Evolutionary conservation across 2,888 invertebrate species (phyloP), one percentile per base, ranked within the genome.

Genomic region (Lysandra coridon): DNA sequence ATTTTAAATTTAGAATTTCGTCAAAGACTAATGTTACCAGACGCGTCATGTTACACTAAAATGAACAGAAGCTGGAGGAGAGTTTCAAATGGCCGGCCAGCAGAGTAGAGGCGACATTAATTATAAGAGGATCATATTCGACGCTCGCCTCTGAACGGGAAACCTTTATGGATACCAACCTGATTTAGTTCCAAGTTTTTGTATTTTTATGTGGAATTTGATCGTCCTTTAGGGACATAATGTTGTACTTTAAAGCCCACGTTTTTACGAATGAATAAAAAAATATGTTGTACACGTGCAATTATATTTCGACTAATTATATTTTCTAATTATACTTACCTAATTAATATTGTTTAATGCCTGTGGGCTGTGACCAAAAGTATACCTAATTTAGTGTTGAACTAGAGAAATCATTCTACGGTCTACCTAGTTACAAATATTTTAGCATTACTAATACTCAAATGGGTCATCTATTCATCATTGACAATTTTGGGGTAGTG

Each of bases 41-140:
- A 90, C 89, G 88, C 85, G 84, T 92, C 90, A 81, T 83, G 87
- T 93, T 92, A 85, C 92, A 88, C 89, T 87, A 91, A 92, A 92
- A 90, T 89, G 87, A 90, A 89, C 91, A 88, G 86, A 73, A 82
- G 85, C 85, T 87, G 84, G 44, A 64, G 85, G 84, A 82, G 81
- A 84, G 85, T 85, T 82, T 84, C 83, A 80, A 82, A 81, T 85
- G 82, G 81, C 86, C 87, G 87, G 87, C 87, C 86, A 87, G 88
- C 85, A 86, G 90, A 90, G 90, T 86, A 86, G 90, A 90, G 90
- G 90, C 89, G 87, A 86, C 89, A 87, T 90, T 91, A 91, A 91
- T 92, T 91, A 91, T 88, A 87, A 86, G 81, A 75, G 88, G 88
- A 87, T 91, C 90, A 86, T 86, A 85, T 91, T 90, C 84, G 81